Conservation (phyloP, 2,113 vertebrate species). For the Cephalopholis sonnerati region DNA sequence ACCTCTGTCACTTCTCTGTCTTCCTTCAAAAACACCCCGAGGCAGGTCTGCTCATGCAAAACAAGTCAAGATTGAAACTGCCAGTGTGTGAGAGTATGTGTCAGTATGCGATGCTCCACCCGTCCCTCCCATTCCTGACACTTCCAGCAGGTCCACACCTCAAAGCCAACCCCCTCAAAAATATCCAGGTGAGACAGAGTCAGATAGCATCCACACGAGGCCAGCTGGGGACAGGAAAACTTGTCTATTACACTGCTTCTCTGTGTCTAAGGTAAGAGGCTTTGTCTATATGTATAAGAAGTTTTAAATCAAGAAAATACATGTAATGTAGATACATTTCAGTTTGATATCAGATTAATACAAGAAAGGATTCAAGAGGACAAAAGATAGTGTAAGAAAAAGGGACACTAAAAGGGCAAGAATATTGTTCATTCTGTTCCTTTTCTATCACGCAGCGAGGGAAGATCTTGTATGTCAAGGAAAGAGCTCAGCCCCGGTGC, state of each 20-base stretch:
- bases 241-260: neutral
- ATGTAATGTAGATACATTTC: neutral
- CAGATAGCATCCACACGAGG: neutral
- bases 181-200: conserved; percentile 31
- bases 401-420: neutral
- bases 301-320: neutral
- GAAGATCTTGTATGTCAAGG: conserved; percentile 6
- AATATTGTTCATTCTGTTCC: neutral
- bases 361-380: neutral
- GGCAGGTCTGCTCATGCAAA: conserved; percentile 10
- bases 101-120: conserved; percentile 28
- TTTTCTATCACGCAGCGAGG: neutral
- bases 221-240: neutral
- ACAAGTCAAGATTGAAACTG: neutral
- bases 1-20: neutral
- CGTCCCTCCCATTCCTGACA: conserved; percentile 2
- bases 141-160: conserved; percentile 38
- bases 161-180: neutral
- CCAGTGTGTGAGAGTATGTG: neutral
- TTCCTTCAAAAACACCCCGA: neutral
- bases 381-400: neutral
- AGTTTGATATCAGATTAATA: neutral
- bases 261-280: conserved; percentile 51
- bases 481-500: conserved; percentile 5
- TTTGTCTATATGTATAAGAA: neutral